Evolutionary conservation across 2,797 vertebrate genomes (phyloP).

Genomic region (Scomberomorus guttatus): DNA sequence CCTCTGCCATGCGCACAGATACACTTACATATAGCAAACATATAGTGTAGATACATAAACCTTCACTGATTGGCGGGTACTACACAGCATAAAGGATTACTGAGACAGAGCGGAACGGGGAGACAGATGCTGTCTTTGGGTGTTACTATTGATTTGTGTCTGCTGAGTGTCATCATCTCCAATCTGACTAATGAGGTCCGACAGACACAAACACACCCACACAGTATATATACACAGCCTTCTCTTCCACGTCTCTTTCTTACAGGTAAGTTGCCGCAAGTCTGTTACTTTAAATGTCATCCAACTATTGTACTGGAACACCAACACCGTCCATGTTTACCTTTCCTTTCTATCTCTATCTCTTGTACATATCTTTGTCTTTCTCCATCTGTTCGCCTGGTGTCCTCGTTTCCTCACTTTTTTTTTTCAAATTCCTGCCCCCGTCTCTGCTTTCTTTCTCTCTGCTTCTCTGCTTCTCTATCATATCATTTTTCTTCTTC

Average conservation of each 20-base stretch:
- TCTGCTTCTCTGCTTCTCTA: not conserved
- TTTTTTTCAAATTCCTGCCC: too few species aligned
- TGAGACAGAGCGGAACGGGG: slow-evolving; percentile 48
- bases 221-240: not conserved
- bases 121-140: slow-evolving; percentile 57
- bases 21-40: slow-evolving; percentile 20
- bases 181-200: slow-evolving; percentile 70
- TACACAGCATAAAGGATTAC: slow-evolving; percentile 52
- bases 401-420: not conserved
- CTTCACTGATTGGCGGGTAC: slow-evolving; percentile 49
- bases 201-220: slow-evolving; percentile 24
- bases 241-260: not conserved
- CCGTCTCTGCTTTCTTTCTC: not conserved
- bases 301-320: slow-evolving; percentile 5
- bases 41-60: slow-evolving; percentile 28
- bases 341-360: not conserved
- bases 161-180: slow-evolving; percentile 71
- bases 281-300: slow-evolving; percentile 26
- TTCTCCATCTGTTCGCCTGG: not conserved
- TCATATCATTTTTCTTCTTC: slow-evolving; percentile 2
- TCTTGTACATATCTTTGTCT: not conserved
- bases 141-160: slow-evolving; percentile 73
- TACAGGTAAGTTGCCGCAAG: slow-evolving; percentile 25
- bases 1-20: not conserved
- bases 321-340: slow-evolving; percentile 9